Conservation (phyloP, 2,888 invertebrate species). For the Platynereis dumerilii region DNA sequence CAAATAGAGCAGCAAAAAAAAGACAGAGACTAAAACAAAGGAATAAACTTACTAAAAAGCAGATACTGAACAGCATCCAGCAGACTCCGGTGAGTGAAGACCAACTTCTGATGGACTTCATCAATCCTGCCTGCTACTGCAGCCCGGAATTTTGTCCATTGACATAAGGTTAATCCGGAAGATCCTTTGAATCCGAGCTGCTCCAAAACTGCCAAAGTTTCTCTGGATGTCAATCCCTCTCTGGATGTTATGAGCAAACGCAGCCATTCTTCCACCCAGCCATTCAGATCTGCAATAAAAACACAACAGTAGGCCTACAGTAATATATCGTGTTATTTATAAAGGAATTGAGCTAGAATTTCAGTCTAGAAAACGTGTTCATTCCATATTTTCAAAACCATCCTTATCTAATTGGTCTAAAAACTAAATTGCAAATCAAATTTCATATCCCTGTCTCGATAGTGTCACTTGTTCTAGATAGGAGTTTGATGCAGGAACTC, state of each 20-base stretch:
- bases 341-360: too few relatives aligned
- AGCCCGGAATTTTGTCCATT: slow-evolving; percentile 54
- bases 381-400: too few relatives aligned
- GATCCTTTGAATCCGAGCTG: slow-evolving; percentile 52
- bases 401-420: too few relatives aligned
- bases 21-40: too few relatives aligned
- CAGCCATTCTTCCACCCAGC: slow-evolving; percentile 59
- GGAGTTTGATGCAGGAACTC: too few relatives aligned
- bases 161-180: slow-evolving; percentile 47
- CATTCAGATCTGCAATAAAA: slow-evolving; percentile 47
- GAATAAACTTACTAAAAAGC: slow-evolving; percentile 54
- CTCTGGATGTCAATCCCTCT: slow-evolving; percentile 52
- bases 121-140: slow-evolving; percentile 38
- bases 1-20: too few relatives aligned
- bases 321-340: too few relatives aligned
- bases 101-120: slow-evolving; percentile 28
- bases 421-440: too few relatives aligned
- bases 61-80: slow-evolving; percentile 45
- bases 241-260: slow-evolving; percentile 55
- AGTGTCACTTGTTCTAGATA: too few relatives aligned
- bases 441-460: too few relatives aligned
- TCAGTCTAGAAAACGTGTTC: too few relatives aligned
- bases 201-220: slow-evolving; percentile 49
- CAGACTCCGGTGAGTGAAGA: slow-evolving; percentile 51
- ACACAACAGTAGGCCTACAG: too few relatives aligned